phyloP scores from a whole-genome alignment of 2,888 invertebrate species.

The Seladonia tumulorum region DNA sequence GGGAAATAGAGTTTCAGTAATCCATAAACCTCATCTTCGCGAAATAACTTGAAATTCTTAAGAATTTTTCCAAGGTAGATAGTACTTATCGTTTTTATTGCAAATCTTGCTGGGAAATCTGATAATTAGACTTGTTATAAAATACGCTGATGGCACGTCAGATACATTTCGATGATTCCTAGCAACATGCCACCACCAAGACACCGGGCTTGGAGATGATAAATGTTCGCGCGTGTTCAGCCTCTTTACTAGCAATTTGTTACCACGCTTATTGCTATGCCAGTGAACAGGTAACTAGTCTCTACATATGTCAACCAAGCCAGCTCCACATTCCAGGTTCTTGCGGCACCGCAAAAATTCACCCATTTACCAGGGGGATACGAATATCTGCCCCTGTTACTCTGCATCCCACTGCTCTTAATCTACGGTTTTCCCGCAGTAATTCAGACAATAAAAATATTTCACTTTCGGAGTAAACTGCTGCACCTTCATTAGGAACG shows the following conservation, averaged over 20 bases:
- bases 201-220: constrained; percentile 67
- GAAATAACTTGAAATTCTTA: no score
- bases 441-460: constrained; percentile 6
- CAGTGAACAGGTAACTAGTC: constrained; percentile 18
- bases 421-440: not conserved
- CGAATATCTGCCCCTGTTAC: not conserved
- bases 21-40: no score
- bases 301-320: constrained; percentile 7
- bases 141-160: constrained; percentile 11
- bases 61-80: no score
- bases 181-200: constrained; percentile 63
- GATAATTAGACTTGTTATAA: not conserved
- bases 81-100: no score
- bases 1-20: no score
- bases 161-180: constrained; percentile 62
- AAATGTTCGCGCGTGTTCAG: constrained; percentile 73
- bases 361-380: not conserved
- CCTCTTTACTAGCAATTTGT: constrained; percentile 76
- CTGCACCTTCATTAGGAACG: not conserved
- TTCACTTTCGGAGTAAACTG: not conserved
- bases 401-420: not conserved
- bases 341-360: constrained; percentile 30
- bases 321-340: constrained; percentile 9
- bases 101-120: no score
- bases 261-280: constrained; percentile 62